Conservation (phyloP, 2,113 vertebrate genomes). For the Picathartes gymnocephalus region DNA sequence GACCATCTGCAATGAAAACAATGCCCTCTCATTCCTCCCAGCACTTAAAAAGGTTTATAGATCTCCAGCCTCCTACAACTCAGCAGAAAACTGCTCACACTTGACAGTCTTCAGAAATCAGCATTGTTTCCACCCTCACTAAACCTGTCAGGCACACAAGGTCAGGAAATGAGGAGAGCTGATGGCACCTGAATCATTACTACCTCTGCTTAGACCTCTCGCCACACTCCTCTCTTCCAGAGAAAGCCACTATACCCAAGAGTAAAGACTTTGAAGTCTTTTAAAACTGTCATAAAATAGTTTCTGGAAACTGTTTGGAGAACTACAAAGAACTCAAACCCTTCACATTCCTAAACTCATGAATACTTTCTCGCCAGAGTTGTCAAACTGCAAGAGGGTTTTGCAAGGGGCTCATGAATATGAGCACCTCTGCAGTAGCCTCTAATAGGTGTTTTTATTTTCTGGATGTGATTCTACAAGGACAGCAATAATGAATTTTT, state of each 20-base stretch:
- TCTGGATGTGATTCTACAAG: neutral
- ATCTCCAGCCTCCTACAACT: conserved; percentile 76
- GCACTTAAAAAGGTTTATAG: conserved; percentile 77
- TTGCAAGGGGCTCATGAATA: neutral
- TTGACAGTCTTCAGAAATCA: conserved; percentile 74
- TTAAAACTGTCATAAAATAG: conserved; percentile 30
- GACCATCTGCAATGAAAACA: conserved; percentile 59
- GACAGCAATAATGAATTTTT: neutral
- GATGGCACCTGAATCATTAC: conserved; percentile 35
- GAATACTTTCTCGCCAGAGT: neutral
- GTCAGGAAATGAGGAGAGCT: conserved; percentile 58
- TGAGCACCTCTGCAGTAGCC: neutral
- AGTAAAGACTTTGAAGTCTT: conserved; percentile 41
- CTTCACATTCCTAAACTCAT: neutral
- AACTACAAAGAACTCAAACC: conserved; percentile 15
- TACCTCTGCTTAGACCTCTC: neutral
- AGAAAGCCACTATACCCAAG: neutral
- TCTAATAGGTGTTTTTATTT: neutral
- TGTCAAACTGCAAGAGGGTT: neutral
- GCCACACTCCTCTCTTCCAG: neutral
- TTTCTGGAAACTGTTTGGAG: conserved; percentile 39
- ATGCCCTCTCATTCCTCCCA: conserved; percentile 44
- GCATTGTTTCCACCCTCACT: conserved; percentile 31
- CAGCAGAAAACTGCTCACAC: conserved; percentile 69
- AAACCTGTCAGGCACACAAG: conserved; percentile 59